Base-by-base conservation (phyloP, 2,797 vertebrate genomes). In the Hipposideros larvatus region DNA sequence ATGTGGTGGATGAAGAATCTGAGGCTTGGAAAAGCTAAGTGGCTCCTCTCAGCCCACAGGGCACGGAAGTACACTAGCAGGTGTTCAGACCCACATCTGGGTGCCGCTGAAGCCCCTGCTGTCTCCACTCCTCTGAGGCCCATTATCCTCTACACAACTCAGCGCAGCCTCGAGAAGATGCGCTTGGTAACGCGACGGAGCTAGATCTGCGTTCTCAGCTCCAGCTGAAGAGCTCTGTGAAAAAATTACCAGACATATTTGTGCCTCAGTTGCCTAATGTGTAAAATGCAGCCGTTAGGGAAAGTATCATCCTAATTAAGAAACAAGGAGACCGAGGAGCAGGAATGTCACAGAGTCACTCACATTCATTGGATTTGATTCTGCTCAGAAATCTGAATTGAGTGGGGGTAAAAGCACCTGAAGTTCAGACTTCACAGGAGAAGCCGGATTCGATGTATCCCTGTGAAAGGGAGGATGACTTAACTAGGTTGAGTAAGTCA, bases 71-170 rank as follows among this genome's bases (percentile, higher is more conserved):
- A 5, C 43, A 71, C 0, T 13, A 83, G 57, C 22, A 83, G 43
- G 68, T 37, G 26, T 24, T 53, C 43, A n/a, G 28, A 16, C 11
- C 43, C 53, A 11, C 43, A 37, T 37, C 77, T 57, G 28, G 34
- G 31, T 15, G 71, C 71, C 11, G 7, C 14, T 4, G 13, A 61
- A 74, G 87, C 19, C 57, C 68, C 13, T 7, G 13, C 7, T 26
- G 0, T 65, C 41, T 43, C 46, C 28, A 31, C 8, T 66, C 24
- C 24, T 46, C n/a, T 22, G 19, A 5, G 80, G 85, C 51, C 41
- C 70, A 80, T 75, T 43, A 79, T 70, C 43, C 57, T 34, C 87
- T 65, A 90, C 96, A 96, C 0, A 94, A 89, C 94, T 97, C 96
- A 95, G 93, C 2, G 15, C 53, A 16, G 26, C n/a, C 18, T 2